These are phyloP conservation scores for Otis tarda DNA, from an alignment of 2,113 vertebrate species.

Conservation along the genomic window DNA sequence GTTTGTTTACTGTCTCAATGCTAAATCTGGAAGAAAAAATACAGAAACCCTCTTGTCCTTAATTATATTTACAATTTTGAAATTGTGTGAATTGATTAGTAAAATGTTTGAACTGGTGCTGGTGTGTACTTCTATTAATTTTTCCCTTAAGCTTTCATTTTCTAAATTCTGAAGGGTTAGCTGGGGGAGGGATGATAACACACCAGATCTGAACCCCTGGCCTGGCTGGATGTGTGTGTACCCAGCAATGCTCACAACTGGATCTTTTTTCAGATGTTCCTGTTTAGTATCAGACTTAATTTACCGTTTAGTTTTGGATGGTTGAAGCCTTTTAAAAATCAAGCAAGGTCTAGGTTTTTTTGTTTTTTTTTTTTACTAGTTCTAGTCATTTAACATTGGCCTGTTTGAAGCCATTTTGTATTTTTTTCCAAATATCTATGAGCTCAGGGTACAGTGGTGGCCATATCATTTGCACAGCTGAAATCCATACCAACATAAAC, in stretches of 20 bases:
- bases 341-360: background rate
- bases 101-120: slow-evolving; percentile 83
- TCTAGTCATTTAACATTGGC: background rate
- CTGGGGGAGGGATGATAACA: background rate
- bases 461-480: background rate
- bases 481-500: background rate
- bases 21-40: slow-evolving; percentile 74
- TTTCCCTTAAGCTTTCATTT: background rate
- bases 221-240: background rate
- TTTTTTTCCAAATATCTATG: slow-evolving; percentile 24
- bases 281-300: background rate
- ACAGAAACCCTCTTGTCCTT: slow-evolving; percentile 73
- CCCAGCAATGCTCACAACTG: accelerated
- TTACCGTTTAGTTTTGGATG: background rate
- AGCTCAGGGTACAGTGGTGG: background rate
- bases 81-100: slow-evolving; percentile 89
- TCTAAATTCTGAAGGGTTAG: background rate
- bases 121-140: slow-evolving; percentile 44
- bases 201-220: background rate
- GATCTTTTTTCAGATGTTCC: background rate
- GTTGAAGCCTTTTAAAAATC: background rate
- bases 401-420: slow-evolving; percentile 11
- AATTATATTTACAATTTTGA: slow-evolving; percentile 86
- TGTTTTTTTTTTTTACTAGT: background rate
- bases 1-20: slow-evolving; percentile 85